phyloP scores from a whole-genome alignment of 92 coral and sea anemone species.

The Porites rus region DNA sequence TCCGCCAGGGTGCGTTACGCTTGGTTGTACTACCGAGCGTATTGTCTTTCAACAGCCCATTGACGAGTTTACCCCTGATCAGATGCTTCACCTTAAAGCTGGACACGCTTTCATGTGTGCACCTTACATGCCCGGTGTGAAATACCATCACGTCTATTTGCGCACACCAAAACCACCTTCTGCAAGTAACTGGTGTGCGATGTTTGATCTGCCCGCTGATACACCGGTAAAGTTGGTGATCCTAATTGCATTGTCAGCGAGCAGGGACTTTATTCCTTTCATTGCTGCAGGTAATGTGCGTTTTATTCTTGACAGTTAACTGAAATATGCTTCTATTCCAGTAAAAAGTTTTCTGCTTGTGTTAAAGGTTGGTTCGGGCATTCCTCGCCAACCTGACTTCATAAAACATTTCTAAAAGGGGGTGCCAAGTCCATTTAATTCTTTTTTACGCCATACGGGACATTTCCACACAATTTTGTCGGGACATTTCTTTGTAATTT shows the following conservation, averaged over 20 bases:
- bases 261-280: slow-evolving; percentile 92
- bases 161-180: slow-evolving; percentile 75
- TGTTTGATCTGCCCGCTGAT: slow-evolving; percentile 69
- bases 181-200: slow-evolving; percentile 73
- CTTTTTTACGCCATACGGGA: too few relatives aligned
- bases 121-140: slow-evolving; percentile 90
- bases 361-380: too few relatives aligned
- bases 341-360: neutral
- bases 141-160: slow-evolving; percentile 85
- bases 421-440: too few relatives aligned
- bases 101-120: slow-evolving; percentile 87
- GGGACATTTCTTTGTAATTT: too few relatives aligned
- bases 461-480: too few relatives aligned
- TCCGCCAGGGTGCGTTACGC: slow-evolving; percentile 76
- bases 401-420: too few relatives aligned
- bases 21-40: slow-evolving; percentile 96
- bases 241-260: slow-evolving; percentile 86
- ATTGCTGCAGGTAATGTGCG: slow-evolving; percentile 82
- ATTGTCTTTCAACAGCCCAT: slow-evolving; percentile 76
- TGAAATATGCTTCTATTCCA: neutral
- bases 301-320: neutral
- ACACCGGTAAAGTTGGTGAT: slow-evolving; percentile 88
- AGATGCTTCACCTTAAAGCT: slow-evolving; percentile 74
- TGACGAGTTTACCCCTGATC: slow-evolving; percentile 29
- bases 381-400: too few relatives aligned